Conservation (phyloP, 2,888 invertebrate genomes). For the Apeira syringaria region DNA sequence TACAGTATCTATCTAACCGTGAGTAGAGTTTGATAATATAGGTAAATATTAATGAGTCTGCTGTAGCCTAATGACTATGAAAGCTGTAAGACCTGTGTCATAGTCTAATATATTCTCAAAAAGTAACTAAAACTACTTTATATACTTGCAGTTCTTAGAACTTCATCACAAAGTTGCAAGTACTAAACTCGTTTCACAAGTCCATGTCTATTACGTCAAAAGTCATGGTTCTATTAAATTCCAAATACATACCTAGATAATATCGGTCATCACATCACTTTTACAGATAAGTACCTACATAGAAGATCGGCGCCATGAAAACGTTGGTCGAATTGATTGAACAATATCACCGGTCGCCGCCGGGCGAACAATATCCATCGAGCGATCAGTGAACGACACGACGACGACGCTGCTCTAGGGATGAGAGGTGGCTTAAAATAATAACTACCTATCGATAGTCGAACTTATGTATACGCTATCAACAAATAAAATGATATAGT, state of each 20-base stretch:
- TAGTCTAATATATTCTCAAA: no score
- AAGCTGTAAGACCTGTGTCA: no score
- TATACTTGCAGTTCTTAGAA: no score
- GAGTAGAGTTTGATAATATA: no score
- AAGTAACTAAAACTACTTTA: no score
- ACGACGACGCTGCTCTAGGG: constrained; percentile 8
- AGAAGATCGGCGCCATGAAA: constrained; percentile 36
- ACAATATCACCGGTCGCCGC: constrained; percentile 45
- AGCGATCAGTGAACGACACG: constrained; percentile 35
- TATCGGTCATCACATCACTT: constrained; percentile 45
- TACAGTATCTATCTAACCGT: no score
- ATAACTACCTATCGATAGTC: no score
- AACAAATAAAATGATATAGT: no score
- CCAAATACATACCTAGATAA: constrained; percentile 38
- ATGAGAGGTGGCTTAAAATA: background rate
- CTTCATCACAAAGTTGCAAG: no score
- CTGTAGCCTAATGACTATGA: no score
- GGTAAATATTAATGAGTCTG: no score
- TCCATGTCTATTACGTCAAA: constrained; percentile 33
- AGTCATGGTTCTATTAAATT: constrained; percentile 55
- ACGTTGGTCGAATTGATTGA: constrained; percentile 49
- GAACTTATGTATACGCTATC: no score
- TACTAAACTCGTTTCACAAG: constrained; percentile 5
- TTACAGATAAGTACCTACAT: constrained; percentile 4
- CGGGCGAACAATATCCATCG: constrained; percentile 37